These are phyloP conservation scores for Gavia stellata DNA, from an alignment of 2,113 vertebrate genomes.

Conservation along the genomic window DNA sequence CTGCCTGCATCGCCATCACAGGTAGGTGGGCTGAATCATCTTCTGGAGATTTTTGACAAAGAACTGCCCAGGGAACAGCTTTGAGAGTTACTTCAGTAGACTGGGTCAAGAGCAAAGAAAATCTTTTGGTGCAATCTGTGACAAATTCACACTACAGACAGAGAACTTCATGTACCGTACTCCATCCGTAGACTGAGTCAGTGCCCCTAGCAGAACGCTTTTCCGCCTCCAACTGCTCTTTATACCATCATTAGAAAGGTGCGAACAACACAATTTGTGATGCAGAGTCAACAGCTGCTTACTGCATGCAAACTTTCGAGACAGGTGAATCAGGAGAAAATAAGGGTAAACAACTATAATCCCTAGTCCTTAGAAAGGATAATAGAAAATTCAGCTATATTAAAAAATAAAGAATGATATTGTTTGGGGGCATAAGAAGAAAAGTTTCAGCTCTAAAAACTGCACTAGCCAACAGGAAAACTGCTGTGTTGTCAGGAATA, in stretches of 20 bases:
- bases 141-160: neutral
- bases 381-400: neutral
- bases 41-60: neutral
- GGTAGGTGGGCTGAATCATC: neutral
- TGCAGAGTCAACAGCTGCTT: neutral
- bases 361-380: neutral
- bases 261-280: neutral
- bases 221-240: conserved; percentile 10
- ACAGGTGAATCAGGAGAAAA: neutral
- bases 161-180: conserved; percentile 10
- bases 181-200: neutral
- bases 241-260: neutral
- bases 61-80: neutral
- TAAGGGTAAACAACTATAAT: neutral
- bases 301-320: neutral
- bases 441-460: neutral
- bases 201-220: conserved; percentile 12
- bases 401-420: neutral
- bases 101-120: conserved; percentile 31
- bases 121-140: neutral
- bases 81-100: neutral
- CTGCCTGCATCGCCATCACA: rapidly evolving
- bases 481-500: neutral
- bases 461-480: neutral
- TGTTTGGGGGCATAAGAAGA: neutral